A percentile compares a stretch with the other conserved stretches of the same genome.
Conservation (phyloP, 2,888 invertebrate genomes). For the Cheilosia grossa region DNA sequence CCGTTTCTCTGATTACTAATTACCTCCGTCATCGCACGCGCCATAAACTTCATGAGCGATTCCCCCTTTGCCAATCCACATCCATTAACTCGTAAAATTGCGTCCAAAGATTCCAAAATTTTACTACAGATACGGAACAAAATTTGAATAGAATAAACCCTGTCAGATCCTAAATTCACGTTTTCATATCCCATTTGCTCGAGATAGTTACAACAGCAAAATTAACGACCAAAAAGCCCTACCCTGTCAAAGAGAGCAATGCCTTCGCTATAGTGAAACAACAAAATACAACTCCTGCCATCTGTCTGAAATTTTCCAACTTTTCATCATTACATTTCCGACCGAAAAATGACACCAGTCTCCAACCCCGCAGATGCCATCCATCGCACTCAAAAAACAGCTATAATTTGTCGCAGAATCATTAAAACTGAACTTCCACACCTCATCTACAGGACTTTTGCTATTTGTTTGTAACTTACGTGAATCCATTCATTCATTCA, state of each 20-base stretch:
- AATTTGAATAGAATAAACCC: too few relatives aligned
- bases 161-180: not conserved
- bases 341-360: not conserved
- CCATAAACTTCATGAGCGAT: too few relatives aligned
- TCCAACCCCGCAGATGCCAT: not conserved
- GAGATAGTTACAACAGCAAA: not conserved
- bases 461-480: constrained; percentile 60
- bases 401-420: constrained; percentile 68
- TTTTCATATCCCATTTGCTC: not conserved
- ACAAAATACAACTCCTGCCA: not conserved
- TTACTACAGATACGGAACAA: too few relatives aligned
- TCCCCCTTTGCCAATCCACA: too few relatives aligned
- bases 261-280: constrained; percentile 9
- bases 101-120: too few relatives aligned
- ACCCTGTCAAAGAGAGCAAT: constrained; percentile 34
- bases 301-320: constrained; percentile 5
- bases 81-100: too few relatives aligned
- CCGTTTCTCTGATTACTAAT: too few relatives aligned
- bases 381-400: constrained; percentile 10
- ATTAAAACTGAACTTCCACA: constrained; percentile 71
- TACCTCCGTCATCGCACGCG: too few relatives aligned
- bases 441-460: constrained; percentile 57
- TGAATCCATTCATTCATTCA: constrained; percentile 63
- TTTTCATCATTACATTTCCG: constrained; percentile 11
- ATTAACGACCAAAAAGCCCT: constrained; percentile 28